A percentile compares a stretch with the other conserved stretches of the same genome.
Evolutionary conservation across 2,113 vertebrate species (phyloP).

Genomic region (Gymnorhina tibicen): DNA sequence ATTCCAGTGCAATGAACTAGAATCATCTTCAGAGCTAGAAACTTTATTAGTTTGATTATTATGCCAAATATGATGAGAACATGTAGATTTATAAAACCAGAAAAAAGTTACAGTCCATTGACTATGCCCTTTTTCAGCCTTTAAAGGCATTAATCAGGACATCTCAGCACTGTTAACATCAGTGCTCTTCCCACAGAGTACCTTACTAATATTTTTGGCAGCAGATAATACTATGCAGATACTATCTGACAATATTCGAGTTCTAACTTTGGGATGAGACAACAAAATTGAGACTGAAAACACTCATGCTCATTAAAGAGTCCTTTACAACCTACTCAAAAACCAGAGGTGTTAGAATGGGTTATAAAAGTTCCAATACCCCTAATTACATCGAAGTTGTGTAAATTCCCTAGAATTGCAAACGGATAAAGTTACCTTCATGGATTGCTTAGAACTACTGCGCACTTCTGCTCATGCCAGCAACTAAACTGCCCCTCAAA

Average conservation of each 20-base stretch:
- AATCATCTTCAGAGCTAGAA: slow-evolving; percentile 36
- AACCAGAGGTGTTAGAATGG: background rate
- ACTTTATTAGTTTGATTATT: slow-evolving; percentile 69
- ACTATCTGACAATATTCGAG: background rate
- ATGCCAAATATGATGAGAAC: slow-evolving; percentile 34
- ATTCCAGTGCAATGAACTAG: slow-evolving; percentile 36
- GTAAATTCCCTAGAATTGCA: background rate
- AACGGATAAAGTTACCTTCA: background rate
- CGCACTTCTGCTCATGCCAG: background rate
- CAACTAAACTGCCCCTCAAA: background rate
- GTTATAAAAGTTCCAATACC: background rate
- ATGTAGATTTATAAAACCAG: slow-evolving; percentile 51
- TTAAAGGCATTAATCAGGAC: background rate
- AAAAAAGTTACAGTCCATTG: slow-evolving; percentile 25
- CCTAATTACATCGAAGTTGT: background rate
- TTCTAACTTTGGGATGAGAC: background rate
- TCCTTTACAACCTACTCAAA: background rate
- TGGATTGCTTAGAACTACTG: background rate
- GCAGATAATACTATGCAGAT: background rate
- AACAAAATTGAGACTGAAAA: background rate
- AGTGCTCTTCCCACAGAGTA: background rate
- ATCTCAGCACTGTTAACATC: background rate
- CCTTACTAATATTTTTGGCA: background rate
- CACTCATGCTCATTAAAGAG: background rate
- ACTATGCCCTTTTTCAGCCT: background rate